Conservation (phyloP, 2,797 vertebrate species). For the Anabacerthia variegaticeps region DNA sequence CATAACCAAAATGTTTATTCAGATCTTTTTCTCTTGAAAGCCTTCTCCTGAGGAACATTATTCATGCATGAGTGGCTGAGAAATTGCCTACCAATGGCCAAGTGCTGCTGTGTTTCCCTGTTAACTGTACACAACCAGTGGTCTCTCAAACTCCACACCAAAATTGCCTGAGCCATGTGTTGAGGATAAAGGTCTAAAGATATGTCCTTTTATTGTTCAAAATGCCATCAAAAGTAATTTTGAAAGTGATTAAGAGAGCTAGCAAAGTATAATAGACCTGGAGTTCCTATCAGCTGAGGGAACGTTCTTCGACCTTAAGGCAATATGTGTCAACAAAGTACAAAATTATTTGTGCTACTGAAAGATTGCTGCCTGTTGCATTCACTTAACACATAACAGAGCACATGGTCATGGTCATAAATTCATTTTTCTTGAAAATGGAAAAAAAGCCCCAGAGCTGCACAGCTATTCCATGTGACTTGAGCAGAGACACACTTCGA, state of each 20-base stretch:
- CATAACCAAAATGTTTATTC: background rate
- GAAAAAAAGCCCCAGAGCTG: background rate
- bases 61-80: background rate
- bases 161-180: accelerated
- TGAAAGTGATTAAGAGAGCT: background rate
- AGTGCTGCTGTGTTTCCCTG: background rate
- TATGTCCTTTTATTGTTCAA: background rate
- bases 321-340: background rate
- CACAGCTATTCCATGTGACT: background rate
- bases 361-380: background rate
- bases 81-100: background rate
- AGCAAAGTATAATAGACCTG: background rate
- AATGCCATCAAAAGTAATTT: background rate
- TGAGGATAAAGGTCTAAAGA: background rate
- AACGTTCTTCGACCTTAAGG: background rate
- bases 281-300: background rate
- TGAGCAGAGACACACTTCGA: background rate
- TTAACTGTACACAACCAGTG: background rate
- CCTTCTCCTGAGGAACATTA: background rate
- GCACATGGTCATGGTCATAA: background rate
- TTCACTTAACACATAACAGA: background rate
- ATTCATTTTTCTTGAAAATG: background rate
- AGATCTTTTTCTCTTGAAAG: background rate
- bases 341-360: background rate
- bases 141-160: background rate